Conservation (phyloP, 1,140 invertebrate genomes). For the Cataglyphis hispanica region DNA sequence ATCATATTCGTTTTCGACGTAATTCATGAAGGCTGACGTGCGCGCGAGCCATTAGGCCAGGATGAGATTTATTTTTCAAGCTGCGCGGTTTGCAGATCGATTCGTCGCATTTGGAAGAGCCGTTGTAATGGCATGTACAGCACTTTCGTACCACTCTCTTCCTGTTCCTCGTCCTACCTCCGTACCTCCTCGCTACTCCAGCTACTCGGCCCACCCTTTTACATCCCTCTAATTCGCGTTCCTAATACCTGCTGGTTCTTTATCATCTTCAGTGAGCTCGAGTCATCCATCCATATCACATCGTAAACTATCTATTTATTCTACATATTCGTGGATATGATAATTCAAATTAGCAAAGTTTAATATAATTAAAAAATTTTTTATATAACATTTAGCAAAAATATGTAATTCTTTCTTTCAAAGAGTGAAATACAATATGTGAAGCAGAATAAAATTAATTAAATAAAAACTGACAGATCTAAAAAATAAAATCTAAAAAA, state of each 20-base stretch:
- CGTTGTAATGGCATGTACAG: constrained; percentile 76
- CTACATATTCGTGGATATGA: not conserved
- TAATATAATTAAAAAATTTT: not conserved
- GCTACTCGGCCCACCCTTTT: constrained; percentile 20
- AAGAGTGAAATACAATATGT: not conserved
- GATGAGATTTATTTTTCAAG: constrained; percentile 64
- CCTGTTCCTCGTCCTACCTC: constrained; percentile 67
- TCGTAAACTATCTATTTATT: constrained; percentile 1
- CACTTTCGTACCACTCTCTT: constrained; percentile 78
- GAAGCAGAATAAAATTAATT: not conserved
- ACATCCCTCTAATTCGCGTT: constrained; percentile 50
- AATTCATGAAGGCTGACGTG: constrained; percentile 62
- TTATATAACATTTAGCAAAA: not conserved
- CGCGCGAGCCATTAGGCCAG: constrained; percentile 58
- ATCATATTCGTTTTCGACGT: constrained; percentile 1
- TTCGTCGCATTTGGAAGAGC: constrained; percentile 77
- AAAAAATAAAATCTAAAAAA: constrained; percentile 26
- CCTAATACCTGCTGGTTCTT: constrained; percentile 56
- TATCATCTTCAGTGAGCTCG: constrained; percentile 74
- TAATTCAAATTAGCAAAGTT: not conserved
- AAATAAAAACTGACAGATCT: not conserved
- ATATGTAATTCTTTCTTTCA: not conserved
- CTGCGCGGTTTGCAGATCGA: constrained; percentile 75
- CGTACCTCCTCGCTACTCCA: constrained; percentile 10
- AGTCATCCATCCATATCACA: constrained; percentile 68